Evolutionary conservation across 1,140 invertebrate genomes (phyloP).

Genomic region (Epicauta chinensis): DNA sequence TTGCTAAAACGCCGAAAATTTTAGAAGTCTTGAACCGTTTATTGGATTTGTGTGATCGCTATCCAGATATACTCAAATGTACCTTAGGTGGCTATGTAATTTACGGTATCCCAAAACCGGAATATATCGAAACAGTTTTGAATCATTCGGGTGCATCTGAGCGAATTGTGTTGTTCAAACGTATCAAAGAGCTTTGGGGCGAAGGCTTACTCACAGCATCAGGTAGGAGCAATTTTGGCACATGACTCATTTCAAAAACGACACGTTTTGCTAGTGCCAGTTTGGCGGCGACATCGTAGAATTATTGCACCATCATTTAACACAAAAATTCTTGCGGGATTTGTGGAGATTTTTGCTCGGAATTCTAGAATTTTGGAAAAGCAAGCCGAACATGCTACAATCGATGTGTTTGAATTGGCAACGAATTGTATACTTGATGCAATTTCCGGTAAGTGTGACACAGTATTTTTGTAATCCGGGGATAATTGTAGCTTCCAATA

Average conservation of each 20-base stretch:
- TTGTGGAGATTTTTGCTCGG: conserved; percentile 19
- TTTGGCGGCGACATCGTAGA: conserved; percentile 32
- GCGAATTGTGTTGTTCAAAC: conserved; percentile 1
- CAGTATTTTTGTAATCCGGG: not conserved
- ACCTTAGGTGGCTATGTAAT: conserved; percentile 7
- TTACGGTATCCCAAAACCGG: conserved; percentile 6
- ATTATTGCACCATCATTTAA: conserved; percentile 26
- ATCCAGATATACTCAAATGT: not conserved
- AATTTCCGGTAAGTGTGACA: conserved; percentile 14
- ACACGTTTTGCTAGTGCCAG: not conserved
- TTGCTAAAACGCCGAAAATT: not conserved
- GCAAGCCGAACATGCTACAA: conserved; percentile 1
- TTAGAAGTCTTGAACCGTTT: not conserved
- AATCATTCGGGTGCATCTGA: conserved; percentile 2
- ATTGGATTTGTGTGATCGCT: not conserved
- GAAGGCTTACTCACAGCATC: conserved; percentile 10
- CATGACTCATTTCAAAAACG: no score
- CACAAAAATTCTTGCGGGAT: conserved; percentile 22
- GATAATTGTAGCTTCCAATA: not conserved
- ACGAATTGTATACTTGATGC: conserved; percentile 18
- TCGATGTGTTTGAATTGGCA: conserved; percentile 16
- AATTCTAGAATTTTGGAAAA: conserved; percentile 18
- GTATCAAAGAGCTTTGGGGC: conserved; percentile 2
- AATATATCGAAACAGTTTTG: conserved; percentile 8
- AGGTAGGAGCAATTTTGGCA: no score